Evolutionary conservation across 2,888 invertebrate species (phyloP).

Genomic region (Slavum lentiscoides): DNA sequence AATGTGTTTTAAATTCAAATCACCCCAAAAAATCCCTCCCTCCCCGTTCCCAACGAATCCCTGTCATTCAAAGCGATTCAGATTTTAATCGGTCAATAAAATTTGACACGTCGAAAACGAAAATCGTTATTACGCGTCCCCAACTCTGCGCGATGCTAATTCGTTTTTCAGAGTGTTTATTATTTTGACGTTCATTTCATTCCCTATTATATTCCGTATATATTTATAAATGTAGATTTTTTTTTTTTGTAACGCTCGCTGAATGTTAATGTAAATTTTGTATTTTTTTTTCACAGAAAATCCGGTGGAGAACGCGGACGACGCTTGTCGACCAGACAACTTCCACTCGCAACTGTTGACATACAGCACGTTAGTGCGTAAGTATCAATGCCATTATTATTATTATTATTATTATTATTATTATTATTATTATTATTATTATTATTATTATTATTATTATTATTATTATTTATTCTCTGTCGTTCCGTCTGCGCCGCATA

Average conservation of each 20-base stretch:
- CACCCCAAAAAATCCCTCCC: neutral
- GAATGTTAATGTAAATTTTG: conserved; percentile 10
- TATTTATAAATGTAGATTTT: neutral
- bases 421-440: neutral
- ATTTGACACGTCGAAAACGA: neutral
- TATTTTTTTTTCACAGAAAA: conserved; percentile 57
- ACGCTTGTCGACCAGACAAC: conserved; percentile 66
- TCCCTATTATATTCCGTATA: neutral
- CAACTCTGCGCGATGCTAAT: conserved; percentile 14
- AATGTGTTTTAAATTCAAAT: conserved; percentile 2
- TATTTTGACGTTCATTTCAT: conserved; percentile 17
- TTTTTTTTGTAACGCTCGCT: neutral
- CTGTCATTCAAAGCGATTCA: conserved; percentile 13
- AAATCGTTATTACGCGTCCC: neutral
- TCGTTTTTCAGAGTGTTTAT: conserved; percentile 2
- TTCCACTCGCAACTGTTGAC: conserved; percentile 63
- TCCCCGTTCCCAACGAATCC: no score
- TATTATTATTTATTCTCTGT: neutral
- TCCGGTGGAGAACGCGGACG: conserved; percentile 64
- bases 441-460: neutral
- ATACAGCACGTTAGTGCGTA: conserved; percentile 71
- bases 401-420: neutral
- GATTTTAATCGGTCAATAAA: conserved; percentile 22
- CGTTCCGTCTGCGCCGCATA: neutral
- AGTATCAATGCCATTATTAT: conserved; percentile 59